A percentile compares a stretch with the other conserved stretches of the same genome.
Evolutionary conservation across 1,140 invertebrate genomes (phyloP).

Genomic region (Drosophila tsacasi): DNA sequence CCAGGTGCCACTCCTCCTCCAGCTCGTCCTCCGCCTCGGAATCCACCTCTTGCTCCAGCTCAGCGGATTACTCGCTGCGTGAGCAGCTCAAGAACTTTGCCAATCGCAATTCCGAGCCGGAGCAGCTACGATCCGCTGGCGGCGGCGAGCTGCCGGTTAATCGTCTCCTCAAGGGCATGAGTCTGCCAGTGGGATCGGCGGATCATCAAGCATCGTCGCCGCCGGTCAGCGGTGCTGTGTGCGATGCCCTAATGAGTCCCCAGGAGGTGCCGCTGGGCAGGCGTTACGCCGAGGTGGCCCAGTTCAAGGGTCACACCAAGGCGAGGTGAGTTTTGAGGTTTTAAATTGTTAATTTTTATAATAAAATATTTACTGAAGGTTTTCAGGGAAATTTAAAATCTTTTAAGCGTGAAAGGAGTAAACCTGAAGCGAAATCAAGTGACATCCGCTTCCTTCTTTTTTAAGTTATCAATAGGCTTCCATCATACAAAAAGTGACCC

Average conservation of each 20-base stretch:
- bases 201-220: neutral
- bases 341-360: neutral
- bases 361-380: neutral
- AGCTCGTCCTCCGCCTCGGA: slow-evolving; percentile 47
- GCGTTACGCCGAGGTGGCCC: slow-evolving; percentile 83
- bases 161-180: slow-evolving; percentile 58
- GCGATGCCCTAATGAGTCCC: slow-evolving; percentile 79
- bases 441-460: neutral
- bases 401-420: no score
- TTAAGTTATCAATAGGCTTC: neutral
- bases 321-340: slow-evolving; percentile 62
- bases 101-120: slow-evolving; percentile 44
- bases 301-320: slow-evolving; percentile 77
- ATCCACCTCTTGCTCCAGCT: slow-evolving; percentile 65
- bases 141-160: neutral
- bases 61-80: slow-evolving; percentile 76
- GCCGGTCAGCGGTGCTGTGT: slow-evolving; percentile 12
- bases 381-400: no score
- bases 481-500: slow-evolving; percentile 27
- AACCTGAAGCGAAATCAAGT: neutral
- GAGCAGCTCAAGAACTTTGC: slow-evolving; percentile 79
- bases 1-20: slow-evolving; percentile 44
- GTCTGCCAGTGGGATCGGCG: slow-evolving; percentile 40
- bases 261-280: slow-evolving; percentile 82
- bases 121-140: slow-evolving; percentile 33